Evolutionary conservation across 2,797 vertebrate genomes (phyloP).

Genomic region (Brotula barbata): DNA sequence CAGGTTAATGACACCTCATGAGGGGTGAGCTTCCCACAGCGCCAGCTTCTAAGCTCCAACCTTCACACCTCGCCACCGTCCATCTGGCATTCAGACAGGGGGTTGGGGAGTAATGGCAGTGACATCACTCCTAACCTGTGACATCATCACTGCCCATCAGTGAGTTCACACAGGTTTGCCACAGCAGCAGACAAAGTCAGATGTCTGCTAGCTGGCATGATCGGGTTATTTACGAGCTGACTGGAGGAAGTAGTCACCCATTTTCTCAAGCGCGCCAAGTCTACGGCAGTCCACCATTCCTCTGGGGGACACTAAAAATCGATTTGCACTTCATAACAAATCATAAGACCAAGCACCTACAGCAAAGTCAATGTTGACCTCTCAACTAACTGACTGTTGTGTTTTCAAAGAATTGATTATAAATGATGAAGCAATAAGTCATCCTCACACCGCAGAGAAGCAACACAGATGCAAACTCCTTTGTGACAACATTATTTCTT

Average conservation of each 20-base stretch:
- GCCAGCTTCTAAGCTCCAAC: slow-evolving; percentile 71
- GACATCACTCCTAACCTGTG: slow-evolving; percentile 81
- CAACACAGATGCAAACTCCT: slow-evolving; percentile 29
- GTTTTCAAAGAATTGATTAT: slow-evolving; percentile 30
- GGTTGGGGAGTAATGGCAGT: slow-evolving; percentile 76
- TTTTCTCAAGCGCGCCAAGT: slow-evolving; percentile 62
- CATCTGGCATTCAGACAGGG: slow-evolving; percentile 77
- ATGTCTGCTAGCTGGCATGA: slow-evolving; percentile 71
- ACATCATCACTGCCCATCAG: slow-evolving; percentile 77
- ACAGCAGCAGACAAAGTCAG: slow-evolving; percentile 70
- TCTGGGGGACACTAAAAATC: slow-evolving; percentile 76
- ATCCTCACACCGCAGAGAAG: slow-evolving; percentile 30
- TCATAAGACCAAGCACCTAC: slow-evolving; percentile 61
- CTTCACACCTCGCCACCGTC: slow-evolving; percentile 77
- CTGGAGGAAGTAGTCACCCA: slow-evolving; percentile 69
- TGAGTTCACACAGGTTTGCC: slow-evolving; percentile 73
- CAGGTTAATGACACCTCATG: slow-evolving; percentile 84
- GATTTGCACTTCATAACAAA: slow-evolving; percentile 75
- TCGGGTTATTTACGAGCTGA: slow-evolving; percentile 73
- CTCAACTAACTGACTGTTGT: slow-evolving; percentile 48
- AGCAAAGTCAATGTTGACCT: slow-evolving; percentile 64
- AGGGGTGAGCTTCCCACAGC: slow-evolving; percentile 71
- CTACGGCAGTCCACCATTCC: slow-evolving; percentile 61
- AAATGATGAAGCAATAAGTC: slow-evolving; percentile 57
- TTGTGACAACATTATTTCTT: slow-evolving; percentile 60